Evolutionary conservation across 2,888 invertebrate genomes (phyloP).

Genomic region (Lissonota sp.): DNA sequence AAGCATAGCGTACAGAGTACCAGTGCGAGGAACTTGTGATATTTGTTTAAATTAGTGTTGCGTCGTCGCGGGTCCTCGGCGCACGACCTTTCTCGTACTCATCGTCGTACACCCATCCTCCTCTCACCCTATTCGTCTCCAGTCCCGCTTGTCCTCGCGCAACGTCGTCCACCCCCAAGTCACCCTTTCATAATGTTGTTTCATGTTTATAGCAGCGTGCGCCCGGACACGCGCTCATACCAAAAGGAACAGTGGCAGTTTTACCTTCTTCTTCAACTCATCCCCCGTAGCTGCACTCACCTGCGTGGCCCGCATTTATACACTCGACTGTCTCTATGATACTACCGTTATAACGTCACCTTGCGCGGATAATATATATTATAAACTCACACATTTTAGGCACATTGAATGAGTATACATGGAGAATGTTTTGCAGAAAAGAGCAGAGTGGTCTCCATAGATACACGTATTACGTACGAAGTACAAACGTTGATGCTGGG

Average conservation of each 20-base stretch:
- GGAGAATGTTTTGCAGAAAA: neutral
- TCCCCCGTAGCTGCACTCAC: conserved; percentile 23
- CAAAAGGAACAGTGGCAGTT: conserved; percentile 34
- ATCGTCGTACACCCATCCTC: conserved; percentile 16
- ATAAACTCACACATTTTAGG: conserved; percentile 49
- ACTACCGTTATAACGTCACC: conserved; percentile 61
- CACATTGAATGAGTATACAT: conserved; percentile 41
- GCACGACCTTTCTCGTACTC: conserved; percentile 25
- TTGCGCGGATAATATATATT: conserved; percentile 53
- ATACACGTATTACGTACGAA: conserved; percentile 51
- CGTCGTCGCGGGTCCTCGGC: conserved; percentile 50
- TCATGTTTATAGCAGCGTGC: conserved; percentile 70
- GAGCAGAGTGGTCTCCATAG: conserved; percentile 39
- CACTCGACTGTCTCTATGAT: conserved; percentile 65
- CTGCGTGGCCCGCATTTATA: conserved; percentile 58
- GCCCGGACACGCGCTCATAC: conserved; percentile 62
- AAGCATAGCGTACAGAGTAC: conserved; percentile 27
- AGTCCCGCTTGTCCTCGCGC: conserved; percentile 38
- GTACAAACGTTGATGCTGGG: conserved; percentile 38
- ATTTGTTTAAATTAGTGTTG: conserved; percentile 70
- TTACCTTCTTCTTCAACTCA: conserved; percentile 13
- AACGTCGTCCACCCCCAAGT: conserved; percentile 28
- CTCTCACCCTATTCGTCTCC: no score
- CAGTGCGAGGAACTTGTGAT: conserved; percentile 69
- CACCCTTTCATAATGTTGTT: conserved; percentile 72